These are phyloP conservation scores for Neomonachus schauinslandi DNA, from an alignment of 2,113 vertebrate genomes.

Conservation along the genomic window DNA sequence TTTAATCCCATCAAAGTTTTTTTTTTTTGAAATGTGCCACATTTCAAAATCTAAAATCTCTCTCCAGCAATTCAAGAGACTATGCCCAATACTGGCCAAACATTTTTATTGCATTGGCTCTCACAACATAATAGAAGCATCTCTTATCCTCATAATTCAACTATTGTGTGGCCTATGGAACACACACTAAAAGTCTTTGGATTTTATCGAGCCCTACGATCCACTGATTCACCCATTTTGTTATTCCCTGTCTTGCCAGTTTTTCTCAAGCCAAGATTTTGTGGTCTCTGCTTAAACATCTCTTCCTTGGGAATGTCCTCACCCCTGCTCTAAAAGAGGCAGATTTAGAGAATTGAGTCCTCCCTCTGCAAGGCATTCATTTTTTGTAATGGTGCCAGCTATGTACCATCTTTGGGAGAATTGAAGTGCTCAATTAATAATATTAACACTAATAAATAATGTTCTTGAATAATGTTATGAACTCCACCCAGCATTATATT, in stretches of 20 bases:
- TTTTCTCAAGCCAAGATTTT: neutral
- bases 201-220: neutral
- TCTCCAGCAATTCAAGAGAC: neutral
- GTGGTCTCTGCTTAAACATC: neutral
- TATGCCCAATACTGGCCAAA: neutral
- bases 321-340: neutral
- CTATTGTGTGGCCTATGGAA: neutral
- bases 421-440: neutral
- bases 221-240: neutral
- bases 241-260: neutral
- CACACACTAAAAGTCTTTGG: neutral
- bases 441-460: neutral
- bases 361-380: neutral
- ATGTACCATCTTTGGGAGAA: neutral
- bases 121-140: neutral
- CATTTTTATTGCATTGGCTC: neutral
- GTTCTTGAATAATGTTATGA: neutral
- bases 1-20: neutral
- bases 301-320: neutral
- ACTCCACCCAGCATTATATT: neutral
- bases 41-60: conserved; percentile 31
- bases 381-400: neutral
- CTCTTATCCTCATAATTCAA: conserved; percentile 13
- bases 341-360: neutral
- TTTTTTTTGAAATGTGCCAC: neutral